Percentiles rank a stretch among this genome's conserved stretches.
Evolutionary conservation across 1,140 invertebrate species (phyloP).

Genomic region (Magallana gigas): DNA sequence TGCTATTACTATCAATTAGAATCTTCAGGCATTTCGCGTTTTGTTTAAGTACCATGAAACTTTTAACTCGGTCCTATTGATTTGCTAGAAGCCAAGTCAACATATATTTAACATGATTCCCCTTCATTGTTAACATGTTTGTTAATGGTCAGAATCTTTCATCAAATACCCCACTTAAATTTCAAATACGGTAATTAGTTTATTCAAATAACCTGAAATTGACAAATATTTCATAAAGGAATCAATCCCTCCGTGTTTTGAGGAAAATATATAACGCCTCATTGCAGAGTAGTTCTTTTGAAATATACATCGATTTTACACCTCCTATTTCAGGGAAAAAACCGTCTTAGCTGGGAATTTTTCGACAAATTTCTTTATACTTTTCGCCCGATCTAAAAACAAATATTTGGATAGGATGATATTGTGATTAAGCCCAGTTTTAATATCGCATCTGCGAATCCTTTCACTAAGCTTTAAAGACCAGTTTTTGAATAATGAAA

Average conservation of each 20-base stretch:
- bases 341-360: background rate
- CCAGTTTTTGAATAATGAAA: no score
- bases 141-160: background rate
- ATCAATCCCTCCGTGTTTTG: background rate
- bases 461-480: no score
- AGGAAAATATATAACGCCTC: background rate
- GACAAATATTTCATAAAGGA: slow-evolving; percentile 14
- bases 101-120: background rate
- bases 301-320: slow-evolving; percentile 6
- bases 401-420: background rate
- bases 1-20: no score
- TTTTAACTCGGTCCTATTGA: no score
- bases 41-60: background rate
- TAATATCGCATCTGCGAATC: no score
- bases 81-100: background rate
- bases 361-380: background rate
- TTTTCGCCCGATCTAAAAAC: background rate
- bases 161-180: background rate
- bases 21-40: no score
- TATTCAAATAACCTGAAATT: slow-evolving; percentile 21
- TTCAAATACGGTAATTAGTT: slow-evolving; percentile 29
- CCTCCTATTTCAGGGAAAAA: no score
- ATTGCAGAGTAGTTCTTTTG: slow-evolving; percentile 18
- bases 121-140: background rate
- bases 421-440: background rate